Percentiles rank a stretch among this genome's conserved stretches.
Evolutionary conservation across 1,140 invertebrate genomes (phyloP).

Genomic region (Belonocnema kinseyi): DNA sequence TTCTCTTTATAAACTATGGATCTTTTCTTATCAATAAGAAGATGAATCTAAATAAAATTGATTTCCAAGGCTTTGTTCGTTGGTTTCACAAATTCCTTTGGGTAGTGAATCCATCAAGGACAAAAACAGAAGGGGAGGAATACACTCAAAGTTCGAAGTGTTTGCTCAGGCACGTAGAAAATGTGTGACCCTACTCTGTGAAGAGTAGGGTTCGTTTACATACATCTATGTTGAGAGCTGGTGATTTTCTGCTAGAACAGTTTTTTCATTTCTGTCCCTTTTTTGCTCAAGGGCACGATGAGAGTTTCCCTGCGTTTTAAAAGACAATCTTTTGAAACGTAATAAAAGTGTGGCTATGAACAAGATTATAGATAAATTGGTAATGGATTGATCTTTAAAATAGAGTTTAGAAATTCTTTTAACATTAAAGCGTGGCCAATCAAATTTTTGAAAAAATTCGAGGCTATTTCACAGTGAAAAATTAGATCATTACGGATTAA

Average conservation of each 20-base stretch:
- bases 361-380: neutral
- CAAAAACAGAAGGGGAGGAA: neutral
- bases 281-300: conserved; percentile 9
- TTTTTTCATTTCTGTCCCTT: conserved; percentile 20
- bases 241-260: conserved; percentile 18
- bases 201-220: conserved; percentile 4
- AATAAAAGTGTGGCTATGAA: neutral
- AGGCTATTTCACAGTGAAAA: too few relatives aligned
- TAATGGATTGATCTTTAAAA: neutral
- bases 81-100: neutral
- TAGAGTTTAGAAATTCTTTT: neutral
- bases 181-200: too few relatives aligned
- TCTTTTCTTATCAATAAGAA: neutral
- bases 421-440: too few relatives aligned
- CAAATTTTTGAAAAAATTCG: too few relatives aligned
- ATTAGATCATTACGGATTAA: too few relatives aligned
- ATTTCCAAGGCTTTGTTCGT: neutral
- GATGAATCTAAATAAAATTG: neutral
- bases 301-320: neutral
- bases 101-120: neutral
- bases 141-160: conserved; percentile 1
- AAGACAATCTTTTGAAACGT: neutral
- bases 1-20: too few relatives aligned
- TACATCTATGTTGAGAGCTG: conserved; percentile 3
- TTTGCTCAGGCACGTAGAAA: conserved; percentile 28